Base-by-base conservation (phyloP, 2,113 vertebrate species). In the Megaceryle maxima region DNA sequence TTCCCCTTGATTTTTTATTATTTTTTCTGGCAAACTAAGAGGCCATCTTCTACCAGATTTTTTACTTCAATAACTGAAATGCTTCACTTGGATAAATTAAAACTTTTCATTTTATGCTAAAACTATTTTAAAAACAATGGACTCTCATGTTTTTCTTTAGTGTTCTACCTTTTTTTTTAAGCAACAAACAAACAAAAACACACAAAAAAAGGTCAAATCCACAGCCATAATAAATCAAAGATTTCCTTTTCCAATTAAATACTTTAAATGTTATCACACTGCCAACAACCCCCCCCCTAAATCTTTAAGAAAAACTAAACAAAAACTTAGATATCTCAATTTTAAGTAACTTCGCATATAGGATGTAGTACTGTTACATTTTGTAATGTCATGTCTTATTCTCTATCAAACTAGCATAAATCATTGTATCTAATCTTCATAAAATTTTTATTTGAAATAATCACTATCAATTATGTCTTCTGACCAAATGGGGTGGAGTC, bases 261-360 rank as follows among this genome's bases (percentile, higher is more conserved):
- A 19, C 6, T 91, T 44, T 13, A 3, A 19, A 15, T 70, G 25
- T 33, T 46, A 57, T 9, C 8, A 12, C 5, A 16, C 2, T 1
- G 1, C 3, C 57, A 83, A 46, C 2, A 74, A 77, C 56, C 16
- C 0, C 0, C 0, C 0, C 0, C 3, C 51, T 55, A 41, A 33
- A n/a, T 31, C 22, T 56, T 66, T 43, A 62, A 70, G 5, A 10
- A 33, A 10, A 69, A 5, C 6, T 37, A 83, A 67, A 1, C 12
- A 68, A 67, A 60, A 37, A 14, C 2, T 67, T 56, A 24, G 4
- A 5, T 35, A 28, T 22, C 14, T 73, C 50, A 48, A 35, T 41
- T 69, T 86, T 16, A 53, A 63, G 53, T 31, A 57, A 2, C 5
- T 56, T 41, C 10, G 51, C 8, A 31, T 29, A 11, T 2, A 18